Evolutionary conservation across 2,113 vertebrate genomes (phyloP).

Genomic region (Cyprinus carpio): DNA sequence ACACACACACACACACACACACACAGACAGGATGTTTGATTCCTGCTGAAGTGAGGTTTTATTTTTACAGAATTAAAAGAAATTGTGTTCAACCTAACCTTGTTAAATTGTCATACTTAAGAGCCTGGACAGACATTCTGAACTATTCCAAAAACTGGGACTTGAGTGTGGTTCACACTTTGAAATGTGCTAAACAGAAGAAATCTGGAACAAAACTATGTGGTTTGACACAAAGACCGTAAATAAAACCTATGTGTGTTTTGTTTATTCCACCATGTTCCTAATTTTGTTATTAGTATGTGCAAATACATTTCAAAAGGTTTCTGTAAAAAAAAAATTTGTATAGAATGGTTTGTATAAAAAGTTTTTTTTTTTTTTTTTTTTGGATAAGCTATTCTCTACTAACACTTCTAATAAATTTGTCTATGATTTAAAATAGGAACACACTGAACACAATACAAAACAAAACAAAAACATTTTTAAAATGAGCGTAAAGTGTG

Average conservation of each 20-base stretch:
- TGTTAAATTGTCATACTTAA: not conserved
- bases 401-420: not conserved
- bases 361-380: no score
- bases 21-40: conserved; percentile 1
- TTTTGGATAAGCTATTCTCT: not conserved
- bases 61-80: not conserved
- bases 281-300: not conserved
- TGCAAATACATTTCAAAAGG: not conserved
- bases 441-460: not conserved
- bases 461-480: no score
- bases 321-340: no score
- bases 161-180: not conserved
- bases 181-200: not conserved
- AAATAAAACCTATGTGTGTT: not conserved
- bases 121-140: not conserved
- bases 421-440: no score
- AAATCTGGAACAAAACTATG: not conserved
- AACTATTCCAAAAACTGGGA: not conserved
- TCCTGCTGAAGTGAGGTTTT: not conserved
- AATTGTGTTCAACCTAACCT: not conserved
- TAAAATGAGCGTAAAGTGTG: no score
- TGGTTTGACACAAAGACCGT: not conserved
- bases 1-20: not conserved
- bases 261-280: not conserved
- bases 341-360: no score